phyloP scores from a whole-genome alignment of 2,888 invertebrate species.

The Gastrophysa polygoni region DNA sequence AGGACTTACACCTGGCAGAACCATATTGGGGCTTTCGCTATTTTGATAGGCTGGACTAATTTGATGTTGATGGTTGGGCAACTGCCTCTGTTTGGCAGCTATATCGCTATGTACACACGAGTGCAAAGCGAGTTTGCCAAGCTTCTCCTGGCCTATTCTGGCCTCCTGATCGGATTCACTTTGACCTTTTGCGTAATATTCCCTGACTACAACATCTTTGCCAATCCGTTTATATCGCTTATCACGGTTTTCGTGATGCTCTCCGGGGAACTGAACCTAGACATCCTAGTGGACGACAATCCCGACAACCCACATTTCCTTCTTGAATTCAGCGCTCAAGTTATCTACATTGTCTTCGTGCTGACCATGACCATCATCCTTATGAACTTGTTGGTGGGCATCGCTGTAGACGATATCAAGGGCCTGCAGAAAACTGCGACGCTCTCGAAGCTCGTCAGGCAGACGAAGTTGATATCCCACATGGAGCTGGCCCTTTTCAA shows the following conservation, averaged over 20 bases:
- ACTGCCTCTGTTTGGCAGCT: conserved; percentile 84
- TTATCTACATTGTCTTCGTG: conserved; percentile 80
- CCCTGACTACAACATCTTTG: conserved; percentile 80
- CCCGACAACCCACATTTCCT: conserved; percentile 77
- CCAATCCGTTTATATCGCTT: conserved; percentile 83
- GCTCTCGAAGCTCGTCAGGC: conserved; percentile 79
- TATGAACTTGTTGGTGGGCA: conserved; percentile 86
- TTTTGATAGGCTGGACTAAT: conserved; percentile 86
- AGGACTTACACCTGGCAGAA: conserved; percentile 83
- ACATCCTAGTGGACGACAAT: conserved; percentile 75
- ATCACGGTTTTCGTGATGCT: conserved; percentile 87
- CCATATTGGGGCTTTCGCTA: conserved; percentile 85
- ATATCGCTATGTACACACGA: conserved; percentile 89
- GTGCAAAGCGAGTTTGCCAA: conserved; percentile 87
- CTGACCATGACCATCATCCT: conserved; percentile 84
- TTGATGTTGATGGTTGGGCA: conserved; percentile 90
- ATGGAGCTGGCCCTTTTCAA: conserved; percentile 82
- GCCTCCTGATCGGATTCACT: conserved; percentile 83
- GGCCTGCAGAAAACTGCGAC: conserved; percentile 85
- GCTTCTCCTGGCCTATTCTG: conserved; percentile 82
- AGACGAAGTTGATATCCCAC: conserved; percentile 84
- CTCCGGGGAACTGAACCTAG: conserved; percentile 84
- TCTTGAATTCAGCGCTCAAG: conserved; percentile 80
- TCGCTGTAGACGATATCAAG: conserved; percentile 87
- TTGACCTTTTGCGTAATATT: conserved; percentile 89